Evolutionary conservation across 2,113 vertebrate genomes (phyloP).

Genomic region (Scalopus aquaticus): DNA sequence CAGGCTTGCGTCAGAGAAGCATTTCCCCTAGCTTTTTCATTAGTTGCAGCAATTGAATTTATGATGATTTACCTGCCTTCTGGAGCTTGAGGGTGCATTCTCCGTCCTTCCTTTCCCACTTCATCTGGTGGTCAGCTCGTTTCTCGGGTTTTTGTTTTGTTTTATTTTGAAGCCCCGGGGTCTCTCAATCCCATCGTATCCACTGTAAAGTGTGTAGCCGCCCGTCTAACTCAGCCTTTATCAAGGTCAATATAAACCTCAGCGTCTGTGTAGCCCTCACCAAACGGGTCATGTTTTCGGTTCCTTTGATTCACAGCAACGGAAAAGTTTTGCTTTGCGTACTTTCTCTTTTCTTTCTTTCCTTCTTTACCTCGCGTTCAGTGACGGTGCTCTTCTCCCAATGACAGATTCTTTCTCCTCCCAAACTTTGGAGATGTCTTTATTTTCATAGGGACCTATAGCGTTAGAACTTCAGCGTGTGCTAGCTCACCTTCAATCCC

Average conservation of each 20-base stretch:
- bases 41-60: conserved; percentile 49
- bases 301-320: conserved; percentile 26
- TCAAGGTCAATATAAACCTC: not conserved
- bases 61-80: conserved; percentile 45
- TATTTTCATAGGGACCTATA: conserved; percentile 29
- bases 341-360: not conserved
- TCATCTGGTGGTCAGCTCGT: not conserved
- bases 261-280: conserved; percentile 14
- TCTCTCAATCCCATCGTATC: not conserved
- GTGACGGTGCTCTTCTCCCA: not conserved
- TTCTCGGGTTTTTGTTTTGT: not conserved
- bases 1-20: conserved; percentile 29
- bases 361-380: not conserved
- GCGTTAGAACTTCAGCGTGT: not conserved
- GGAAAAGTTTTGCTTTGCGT: not conserved
- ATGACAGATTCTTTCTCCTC: not conserved
- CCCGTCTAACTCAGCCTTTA: not conserved
- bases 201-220: not conserved
- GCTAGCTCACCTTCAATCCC: not conserved
- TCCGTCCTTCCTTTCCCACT: not conserved
- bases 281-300: conserved; percentile 40
- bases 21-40: conserved; percentile 40
- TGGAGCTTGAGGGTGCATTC: not conserved
- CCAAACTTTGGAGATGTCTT: not conserved
- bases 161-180: not conserved